Base-by-base conservation (phyloP, 2,113 vertebrate species). In the Lagenorhynchus albirostris region DNA sequence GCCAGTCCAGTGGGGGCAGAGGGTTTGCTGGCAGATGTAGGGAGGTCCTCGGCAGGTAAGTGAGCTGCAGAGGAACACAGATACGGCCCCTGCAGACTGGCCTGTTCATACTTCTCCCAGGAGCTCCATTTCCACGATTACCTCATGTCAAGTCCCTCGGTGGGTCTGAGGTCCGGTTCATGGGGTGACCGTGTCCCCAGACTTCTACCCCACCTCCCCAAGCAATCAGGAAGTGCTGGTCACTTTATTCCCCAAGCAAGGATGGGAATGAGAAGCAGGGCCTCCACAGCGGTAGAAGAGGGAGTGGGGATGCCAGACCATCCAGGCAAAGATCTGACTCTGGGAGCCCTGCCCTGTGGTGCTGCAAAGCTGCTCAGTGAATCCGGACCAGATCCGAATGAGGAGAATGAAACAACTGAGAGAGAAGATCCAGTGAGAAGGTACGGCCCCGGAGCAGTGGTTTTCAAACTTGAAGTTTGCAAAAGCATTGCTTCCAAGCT, bases 391-490 rank as follows among this genome's bases (percentile, higher is more conserved):
- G 63, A 17, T 8, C 8, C 41, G 67, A 50, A 60, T 2, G 38
- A 84, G 33, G 20, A 63, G n/a, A 67, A 95, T 15, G 15, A 47
- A 63, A 36, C 4, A 0, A n/a, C 1, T 21, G 67, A 36, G 58
- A 76, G 50, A 62, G 41, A 73, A 55, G 33, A 23, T 4, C 10
- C 44, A 50, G n/a, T 13, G 73, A 62, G 21, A 36, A 62, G 12
- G 11, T 0, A 0, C 10, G 14, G 14, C 8, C 44, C 63, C 21
- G 4, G 11, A 63, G 13, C 3, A 17, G 15, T 0, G 2, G 0
- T 67, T 50, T 29, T 90, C 80, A 38, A 18, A 26, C 8, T 1
- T 23, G 58, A 25, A 3, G 11, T 11, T 2, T 0, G 20, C 10
- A 36, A 76, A 81, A 83, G 13, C 33, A 3, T 33, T 8, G 0